phyloP scores from a whole-genome alignment of 2,888 invertebrate genomes.

The Nemoura dubitans region DNA sequence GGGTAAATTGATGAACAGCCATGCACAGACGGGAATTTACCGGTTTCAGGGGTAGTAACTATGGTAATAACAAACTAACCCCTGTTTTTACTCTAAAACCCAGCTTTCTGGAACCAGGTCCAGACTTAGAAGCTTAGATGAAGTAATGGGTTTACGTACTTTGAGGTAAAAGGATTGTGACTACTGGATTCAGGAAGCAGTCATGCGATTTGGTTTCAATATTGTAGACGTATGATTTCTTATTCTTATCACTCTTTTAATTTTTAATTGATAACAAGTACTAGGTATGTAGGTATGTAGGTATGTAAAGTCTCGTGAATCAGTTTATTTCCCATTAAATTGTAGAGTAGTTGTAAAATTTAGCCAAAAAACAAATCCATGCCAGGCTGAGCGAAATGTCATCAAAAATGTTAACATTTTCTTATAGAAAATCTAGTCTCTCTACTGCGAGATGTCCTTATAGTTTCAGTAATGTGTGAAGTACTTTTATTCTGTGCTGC shows the following conservation, averaged over 20 bases:
- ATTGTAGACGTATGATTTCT: neutral
- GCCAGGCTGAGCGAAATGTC: constrained; percentile 7
- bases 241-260: neutral
- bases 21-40: too few relatives aligned
- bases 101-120: too few relatives aligned
- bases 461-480: neutral
- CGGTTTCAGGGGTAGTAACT: too few relatives aligned
- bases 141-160: too few relatives aligned
- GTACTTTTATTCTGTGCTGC: neutral
- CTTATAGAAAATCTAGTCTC: neutral
- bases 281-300: neutral
- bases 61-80: too few relatives aligned
- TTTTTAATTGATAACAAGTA: neutral
- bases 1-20: too few relatives aligned
- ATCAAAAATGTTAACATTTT: neutral
- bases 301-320: neutral
- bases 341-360: neutral
- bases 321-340: neutral
- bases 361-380: neutral
- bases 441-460: neutral
- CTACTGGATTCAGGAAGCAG: too few relatives aligned
- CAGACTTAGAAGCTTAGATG: too few relatives aligned
- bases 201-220: neutral
- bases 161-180: too few relatives aligned
- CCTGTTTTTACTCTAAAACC: too few relatives aligned